A percentile compares a stretch with the other conserved stretches of the same genome.
These are phyloP conservation scores for Nemopilema nomurai DNA, from an alignment of 30 jellyfish, hydroid and myxozoan genomes.

Conservation along the genomic window DNA sequence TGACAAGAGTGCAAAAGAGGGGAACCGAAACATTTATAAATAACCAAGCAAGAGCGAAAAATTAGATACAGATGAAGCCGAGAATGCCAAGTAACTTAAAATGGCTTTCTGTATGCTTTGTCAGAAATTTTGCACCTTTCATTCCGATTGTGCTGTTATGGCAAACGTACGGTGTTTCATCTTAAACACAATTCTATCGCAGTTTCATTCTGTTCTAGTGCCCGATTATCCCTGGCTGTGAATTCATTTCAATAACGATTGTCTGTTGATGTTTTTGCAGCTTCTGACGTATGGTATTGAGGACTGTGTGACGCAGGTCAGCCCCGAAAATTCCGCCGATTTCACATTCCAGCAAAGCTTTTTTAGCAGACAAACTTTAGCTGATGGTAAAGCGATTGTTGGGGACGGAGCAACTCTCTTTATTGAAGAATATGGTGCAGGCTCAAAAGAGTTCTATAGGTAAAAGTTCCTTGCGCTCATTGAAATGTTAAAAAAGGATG, in stretches of 20 bases:
- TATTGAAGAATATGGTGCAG: slow-evolving; percentile 64
- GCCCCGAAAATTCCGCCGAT: slow-evolving; percentile 55
- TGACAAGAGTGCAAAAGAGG: no score
- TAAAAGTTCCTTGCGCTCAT: neutral
- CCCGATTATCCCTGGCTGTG: neutral
- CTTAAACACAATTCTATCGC: no score
- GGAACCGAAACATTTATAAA: no score
- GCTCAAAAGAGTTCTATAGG: slow-evolving; percentile 55
- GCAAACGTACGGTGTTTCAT: no score
- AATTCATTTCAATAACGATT: neutral
- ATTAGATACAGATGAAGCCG: no score
- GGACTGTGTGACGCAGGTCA: slow-evolving; percentile 46
- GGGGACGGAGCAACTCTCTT: slow-evolving; percentile 72
- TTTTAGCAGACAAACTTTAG: slow-evolving; percentile 60
- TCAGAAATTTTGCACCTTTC: no score
- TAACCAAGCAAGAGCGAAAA: no score
- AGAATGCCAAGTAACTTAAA: no score
- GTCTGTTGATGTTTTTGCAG: slow-evolving; percentile 1
- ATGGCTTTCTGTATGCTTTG: no score
- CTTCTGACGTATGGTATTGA: slow-evolving; percentile 48
- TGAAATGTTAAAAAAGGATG: no score
- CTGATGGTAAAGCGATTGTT: slow-evolving; percentile 13
- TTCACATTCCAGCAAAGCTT: slow-evolving; percentile 43
- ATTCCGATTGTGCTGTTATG: no score
- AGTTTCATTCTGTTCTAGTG: no score